Base-by-base conservation (phyloP, 1,140 invertebrate species). In the Acromyrmex charruanus region DNA sequence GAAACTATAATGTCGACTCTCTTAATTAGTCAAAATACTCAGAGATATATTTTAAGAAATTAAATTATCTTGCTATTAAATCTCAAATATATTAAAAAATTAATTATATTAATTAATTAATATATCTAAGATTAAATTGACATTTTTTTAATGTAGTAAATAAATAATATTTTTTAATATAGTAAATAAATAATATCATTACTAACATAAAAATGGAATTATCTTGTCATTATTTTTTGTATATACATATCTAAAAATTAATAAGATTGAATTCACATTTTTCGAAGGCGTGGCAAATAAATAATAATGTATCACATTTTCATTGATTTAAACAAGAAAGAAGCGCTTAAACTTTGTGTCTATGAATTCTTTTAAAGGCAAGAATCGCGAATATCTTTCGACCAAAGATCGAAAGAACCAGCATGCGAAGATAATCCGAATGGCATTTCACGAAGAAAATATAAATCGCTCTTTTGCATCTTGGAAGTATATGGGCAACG, bases 401-500 rank as follows among this genome's bases (percentile, higher is more conserved):
- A 71, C 51, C 12, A 9, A 53, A 44, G 9, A 18, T 71, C 65
- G 51, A 44, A 81, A 81, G 31, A 81, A 69, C 35, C 16, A 31
- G 31, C 14, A 14, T 58, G 58, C 66, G 6, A 6, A 63, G 66
- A 71, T 18, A 51, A 80, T 69, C 28, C 44, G 39, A 72, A 71
- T 44, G 18, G 51, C 21, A 44, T 58, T 81, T 44, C 58, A 71
- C 51, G 35, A 59, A 44, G 25, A 58, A 82, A 82, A 59, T 82
- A 82, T 82, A 59, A 82, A 82, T 82, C 68, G 61, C 6, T 6
- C 35, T n/a, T 55, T 71, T 53, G 53, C 66, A 6, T 58, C 79
- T 72, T 72, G 35, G 35, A 82, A 59, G 31, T 81, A 58, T 28
- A 58, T 16, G 44, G 39, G 44, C 31, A 35, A 14, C 31, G 51